These are phyloP conservation scores for Cataglyphis albicans DNA, from an alignment of 2,888 invertebrate species.

Conservation along the genomic window DNA sequence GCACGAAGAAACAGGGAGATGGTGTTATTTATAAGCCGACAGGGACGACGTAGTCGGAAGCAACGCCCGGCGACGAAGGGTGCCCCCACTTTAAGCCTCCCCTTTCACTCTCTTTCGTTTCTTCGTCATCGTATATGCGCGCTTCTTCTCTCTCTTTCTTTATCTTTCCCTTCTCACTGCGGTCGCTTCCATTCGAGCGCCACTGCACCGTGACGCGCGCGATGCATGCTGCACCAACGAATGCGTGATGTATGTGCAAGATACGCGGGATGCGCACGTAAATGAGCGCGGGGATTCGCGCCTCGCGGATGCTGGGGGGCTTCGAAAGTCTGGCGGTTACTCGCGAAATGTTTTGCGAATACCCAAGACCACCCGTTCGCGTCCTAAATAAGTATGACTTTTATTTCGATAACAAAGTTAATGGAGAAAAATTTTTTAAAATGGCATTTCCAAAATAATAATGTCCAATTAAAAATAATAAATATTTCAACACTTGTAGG, in stretches of 20 bases:
- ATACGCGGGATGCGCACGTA: conserved; percentile 72
- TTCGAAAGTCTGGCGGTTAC: conserved; percentile 23
- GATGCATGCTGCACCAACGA: conserved; percentile 63
- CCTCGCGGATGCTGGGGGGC: conserved; percentile 62
- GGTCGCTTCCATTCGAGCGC: conserved; percentile 53
- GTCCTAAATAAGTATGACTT: neutral
- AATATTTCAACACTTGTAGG: neutral
- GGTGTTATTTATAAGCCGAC: conserved; percentile 84
- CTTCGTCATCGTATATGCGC: conserved; percentile 11
- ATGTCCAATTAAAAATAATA: neutral
- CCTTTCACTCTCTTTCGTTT: conserved; percentile 36
- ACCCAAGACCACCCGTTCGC: neutral
- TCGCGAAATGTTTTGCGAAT: conserved; percentile 13
- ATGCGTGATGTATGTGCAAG: conserved; percentile 79
- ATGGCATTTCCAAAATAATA: neutral
- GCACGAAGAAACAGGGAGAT: conserved; percentile 82
- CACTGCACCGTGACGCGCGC: conserved; percentile 64
- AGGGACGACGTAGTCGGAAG: conserved; percentile 71
- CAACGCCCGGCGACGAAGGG: conserved; percentile 62
- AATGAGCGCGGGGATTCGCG: conserved; percentile 68
- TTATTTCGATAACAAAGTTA: neutral
- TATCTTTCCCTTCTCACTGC: conserved; percentile 6
- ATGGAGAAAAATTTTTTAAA: neutral
- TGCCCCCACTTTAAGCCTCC: conserved; percentile 34
- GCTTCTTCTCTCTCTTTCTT: conserved; percentile 30